Conservation (phyloP, 2,888 invertebrate genomes). For the Oscheius sp. region DNA sequence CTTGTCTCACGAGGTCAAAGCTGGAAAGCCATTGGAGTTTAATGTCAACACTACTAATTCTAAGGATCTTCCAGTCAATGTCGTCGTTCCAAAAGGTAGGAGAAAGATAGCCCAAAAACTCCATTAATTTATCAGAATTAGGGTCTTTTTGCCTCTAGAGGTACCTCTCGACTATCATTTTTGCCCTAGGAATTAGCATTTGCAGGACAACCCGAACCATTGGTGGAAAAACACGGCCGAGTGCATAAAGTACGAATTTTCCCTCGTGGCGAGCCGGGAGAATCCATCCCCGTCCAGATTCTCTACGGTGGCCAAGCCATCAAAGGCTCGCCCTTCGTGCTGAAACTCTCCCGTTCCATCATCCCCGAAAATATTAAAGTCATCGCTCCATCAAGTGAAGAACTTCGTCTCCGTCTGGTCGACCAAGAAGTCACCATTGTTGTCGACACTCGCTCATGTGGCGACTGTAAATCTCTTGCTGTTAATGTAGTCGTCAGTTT, state of each 20-base stretch:
- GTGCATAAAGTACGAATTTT: slow-evolving; percentile 38
- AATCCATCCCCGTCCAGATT: slow-evolving; percentile 39
- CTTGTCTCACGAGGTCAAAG: slow-evolving; percentile 35
- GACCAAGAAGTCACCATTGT: slow-evolving; percentile 41
- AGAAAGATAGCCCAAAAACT: too few species aligned
- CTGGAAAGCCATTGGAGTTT: slow-evolving; percentile 41
- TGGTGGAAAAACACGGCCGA: slow-evolving; percentile 27
- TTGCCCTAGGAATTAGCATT: background rate
- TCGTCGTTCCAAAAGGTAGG: slow-evolving; percentile 34
- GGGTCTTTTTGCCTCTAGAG: background rate
- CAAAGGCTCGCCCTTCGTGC: slow-evolving; percentile 28
- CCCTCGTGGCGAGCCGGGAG: slow-evolving; percentile 39
- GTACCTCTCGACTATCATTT: background rate
- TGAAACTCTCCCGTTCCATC: background rate
- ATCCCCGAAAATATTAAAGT: slow-evolving; percentile 20
- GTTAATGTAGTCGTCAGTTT: slow-evolving; percentile 43
- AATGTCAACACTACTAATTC: slow-evolving; percentile 46
- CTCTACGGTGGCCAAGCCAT: slow-evolving; percentile 46
- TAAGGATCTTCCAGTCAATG: slow-evolving; percentile 37
- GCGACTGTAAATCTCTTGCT: slow-evolving; percentile 39
- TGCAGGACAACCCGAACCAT: background rate
- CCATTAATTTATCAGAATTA: background rate
- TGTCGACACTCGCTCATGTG: slow-evolving; percentile 49
- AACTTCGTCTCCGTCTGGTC: slow-evolving; percentile 23
- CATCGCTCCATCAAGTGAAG: background rate